Conservation (phyloP, 2,797 vertebrate genomes). For the Chanos chanos region DNA sequence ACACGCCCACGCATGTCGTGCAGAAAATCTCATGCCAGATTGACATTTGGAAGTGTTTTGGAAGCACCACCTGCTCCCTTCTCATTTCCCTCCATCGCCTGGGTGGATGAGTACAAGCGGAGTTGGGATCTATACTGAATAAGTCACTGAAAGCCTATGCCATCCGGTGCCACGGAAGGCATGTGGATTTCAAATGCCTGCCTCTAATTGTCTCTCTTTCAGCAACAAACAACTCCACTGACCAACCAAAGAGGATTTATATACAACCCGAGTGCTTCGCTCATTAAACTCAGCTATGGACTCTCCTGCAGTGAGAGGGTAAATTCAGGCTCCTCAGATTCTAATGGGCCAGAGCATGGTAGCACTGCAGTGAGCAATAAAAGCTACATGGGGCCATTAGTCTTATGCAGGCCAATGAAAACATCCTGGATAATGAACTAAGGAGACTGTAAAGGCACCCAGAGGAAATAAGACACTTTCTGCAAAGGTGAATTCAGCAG, state of each 20-base stretch:
- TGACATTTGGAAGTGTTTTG: slow-evolving; percentile 58
- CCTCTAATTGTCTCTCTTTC: slow-evolving; percentile 27
- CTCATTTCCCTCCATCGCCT: slow-evolving; percentile 48
- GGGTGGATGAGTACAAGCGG: slow-evolving; percentile 43
- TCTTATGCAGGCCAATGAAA: slow-evolving; percentile 61
- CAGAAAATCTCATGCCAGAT: slow-evolving; percentile 54
- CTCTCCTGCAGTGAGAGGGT: slow-evolving; percentile 53
- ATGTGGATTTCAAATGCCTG: slow-evolving; percentile 6
- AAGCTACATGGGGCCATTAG: slow-evolving; percentile 63
- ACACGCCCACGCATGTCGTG: slow-evolving; percentile 36
- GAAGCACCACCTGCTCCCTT: slow-evolving; percentile 64
- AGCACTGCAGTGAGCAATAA: slow-evolving; percentile 60
- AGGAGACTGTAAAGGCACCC: slow-evolving; percentile 47
- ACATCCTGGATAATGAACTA: slow-evolving; percentile 67
- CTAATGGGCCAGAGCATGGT: slow-evolving; percentile 58
- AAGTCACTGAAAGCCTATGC: slow-evolving; percentile 24
- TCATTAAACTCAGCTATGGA: slow-evolving; percentile 55
- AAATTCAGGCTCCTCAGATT: slow-evolving; percentile 56
- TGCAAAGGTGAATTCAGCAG: slow-evolving; percentile 35
- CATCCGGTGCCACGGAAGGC: background rate
- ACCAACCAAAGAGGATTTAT: slow-evolving; percentile 58
- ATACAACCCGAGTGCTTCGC: slow-evolving; percentile 57
- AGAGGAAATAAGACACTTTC: slow-evolving; percentile 44
- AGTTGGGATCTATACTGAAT: slow-evolving; percentile 25
- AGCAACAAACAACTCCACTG: slow-evolving; percentile 52